These are phyloP conservation scores for Agrotis exclamationis DNA, from an alignment of 2,888 invertebrate species.

Conservation along the genomic window DNA sequence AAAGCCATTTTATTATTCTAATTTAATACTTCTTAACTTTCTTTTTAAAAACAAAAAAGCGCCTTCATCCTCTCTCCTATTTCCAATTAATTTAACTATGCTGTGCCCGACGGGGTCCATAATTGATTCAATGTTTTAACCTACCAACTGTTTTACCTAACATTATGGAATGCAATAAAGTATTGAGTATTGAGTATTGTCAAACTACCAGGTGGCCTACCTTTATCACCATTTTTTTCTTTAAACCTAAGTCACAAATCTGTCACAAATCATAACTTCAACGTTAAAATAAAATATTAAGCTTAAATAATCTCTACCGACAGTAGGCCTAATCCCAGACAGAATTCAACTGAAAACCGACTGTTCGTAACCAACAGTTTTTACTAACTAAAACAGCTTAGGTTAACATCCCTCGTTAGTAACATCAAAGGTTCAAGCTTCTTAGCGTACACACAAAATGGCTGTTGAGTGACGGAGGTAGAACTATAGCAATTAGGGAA, in stretches of 20 bases:
- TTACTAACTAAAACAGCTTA: conserved; percentile 25
- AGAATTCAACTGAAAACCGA: conserved; percentile 1
- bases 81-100: too few relatives aligned
- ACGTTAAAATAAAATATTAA: conserved; percentile 12
- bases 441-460: conserved; percentile 30
- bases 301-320: conserved; percentile 19
- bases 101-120: too few relatives aligned
- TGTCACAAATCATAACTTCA: conserved; percentile 3
- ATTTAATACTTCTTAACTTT: too few relatives aligned
- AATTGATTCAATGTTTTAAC: too few relatives aligned
- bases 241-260: neutral
- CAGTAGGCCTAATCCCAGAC: conserved; percentile 9
- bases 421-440: conserved; percentile 42
- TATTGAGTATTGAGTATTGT: too few relatives aligned
- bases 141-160: too few relatives aligned
- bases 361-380: conserved; percentile 40
- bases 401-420: conserved; percentile 26
- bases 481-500: conserved; percentile 57
- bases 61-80: too few relatives aligned
- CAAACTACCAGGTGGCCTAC: neutral
- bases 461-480: conserved; percentile 45
- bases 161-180: too few relatives aligned
- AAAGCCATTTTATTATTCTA: too few relatives aligned
- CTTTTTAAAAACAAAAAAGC: too few relatives aligned
- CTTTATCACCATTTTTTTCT: neutral